Percentiles rank a stretch among this genome's conserved stretches.
phyloP scores from a whole-genome alignment of 2,797 vertebrate genomes.

The Clamator glandarius region DNA sequence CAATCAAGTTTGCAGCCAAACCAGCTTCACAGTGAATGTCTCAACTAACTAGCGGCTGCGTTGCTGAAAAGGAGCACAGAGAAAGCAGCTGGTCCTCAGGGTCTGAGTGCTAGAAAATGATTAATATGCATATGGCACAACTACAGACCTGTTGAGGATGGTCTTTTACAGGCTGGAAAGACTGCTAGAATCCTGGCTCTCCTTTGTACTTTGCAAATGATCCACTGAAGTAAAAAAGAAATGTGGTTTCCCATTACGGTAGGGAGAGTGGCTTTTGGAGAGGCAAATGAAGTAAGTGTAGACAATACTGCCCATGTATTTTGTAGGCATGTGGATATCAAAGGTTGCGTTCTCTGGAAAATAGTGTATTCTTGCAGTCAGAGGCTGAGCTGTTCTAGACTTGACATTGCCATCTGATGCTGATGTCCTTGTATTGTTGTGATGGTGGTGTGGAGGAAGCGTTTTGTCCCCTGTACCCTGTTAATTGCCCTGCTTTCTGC shows the following conservation, averaged over 20 bases:
- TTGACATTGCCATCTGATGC: not conserved
- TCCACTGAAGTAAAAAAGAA: not conserved
- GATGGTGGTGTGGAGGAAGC: not conserved
- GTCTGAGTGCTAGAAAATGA: not conserved
- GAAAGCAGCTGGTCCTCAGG: not conserved
- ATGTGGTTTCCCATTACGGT: rapidly evolving
- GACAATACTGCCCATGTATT: rapidly evolving
- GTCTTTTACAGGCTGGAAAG: not conserved
- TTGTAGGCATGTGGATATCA: not conserved
- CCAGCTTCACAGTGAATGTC: not conserved
- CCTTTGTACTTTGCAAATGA: not conserved
- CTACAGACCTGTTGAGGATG: not conserved
- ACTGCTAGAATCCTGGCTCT: not conserved
- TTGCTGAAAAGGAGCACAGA: not conserved
- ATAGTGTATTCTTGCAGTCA: not conserved
- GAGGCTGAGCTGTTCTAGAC: not conserved
- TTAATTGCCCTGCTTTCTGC: not conserved
- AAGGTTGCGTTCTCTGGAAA: not conserved
- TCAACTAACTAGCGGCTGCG: not conserved
- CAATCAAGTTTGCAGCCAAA: not conserved
- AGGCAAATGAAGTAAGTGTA: not conserved
- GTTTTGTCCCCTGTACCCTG: not conserved
- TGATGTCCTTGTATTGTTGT: not conserved
- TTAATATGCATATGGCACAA: not conserved
- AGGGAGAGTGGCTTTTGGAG: not conserved